These are phyloP conservation scores for Drosophila jambulina DNA, from an alignment of 1,140 invertebrate species.

Conservation along the genomic window DNA sequence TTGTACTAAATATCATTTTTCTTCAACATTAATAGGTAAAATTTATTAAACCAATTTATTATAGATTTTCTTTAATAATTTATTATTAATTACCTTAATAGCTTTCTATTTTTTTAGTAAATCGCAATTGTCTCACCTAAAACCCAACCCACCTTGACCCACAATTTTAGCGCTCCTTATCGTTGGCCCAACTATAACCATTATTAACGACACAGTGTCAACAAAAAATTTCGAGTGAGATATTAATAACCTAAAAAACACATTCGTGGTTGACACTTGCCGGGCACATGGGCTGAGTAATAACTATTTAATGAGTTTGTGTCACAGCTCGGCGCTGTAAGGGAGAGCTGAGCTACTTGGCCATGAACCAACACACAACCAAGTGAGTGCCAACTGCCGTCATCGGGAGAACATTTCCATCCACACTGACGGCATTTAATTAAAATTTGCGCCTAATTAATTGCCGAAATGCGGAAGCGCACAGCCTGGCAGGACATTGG, in stretches of 20 bases:
- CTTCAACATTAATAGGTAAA: not conserved
- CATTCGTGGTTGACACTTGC: conserved; percentile 55
- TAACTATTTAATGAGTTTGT: conserved; percentile 79
- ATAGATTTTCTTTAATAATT: not conserved
- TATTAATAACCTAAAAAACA: conserved; percentile 69
- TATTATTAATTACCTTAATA: not conserved
- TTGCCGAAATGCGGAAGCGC: conserved; percentile 58
- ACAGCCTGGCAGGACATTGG: conserved; percentile 54
- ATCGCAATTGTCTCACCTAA: not conserved
- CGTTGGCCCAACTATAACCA: conserved; percentile 2
- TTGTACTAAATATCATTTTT: too few relatives aligned
- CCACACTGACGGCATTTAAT: conserved; percentile 66
- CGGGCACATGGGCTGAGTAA: conserved; percentile 56
- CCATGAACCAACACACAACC: conserved; percentile 50
- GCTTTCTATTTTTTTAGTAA: not conserved
- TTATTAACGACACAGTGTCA: conserved; percentile 43
- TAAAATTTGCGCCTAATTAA: conserved; percentile 79
- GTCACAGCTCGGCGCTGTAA: conserved; percentile 23
- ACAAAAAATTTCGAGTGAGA: conserved; percentile 41
- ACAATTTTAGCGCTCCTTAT: not conserved
- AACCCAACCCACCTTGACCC: conserved; percentile 17
- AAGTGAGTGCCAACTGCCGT: conserved; percentile 33
- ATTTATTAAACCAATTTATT: not conserved
- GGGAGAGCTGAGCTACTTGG: conserved; percentile 28
- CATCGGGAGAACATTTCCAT: conserved; percentile 50